A percentile compares a stretch with the other conserved stretches of the same genome.
Evolutionary conservation across 2,888 invertebrate species (phyloP).

Genomic region (Gibbula magus): DNA sequence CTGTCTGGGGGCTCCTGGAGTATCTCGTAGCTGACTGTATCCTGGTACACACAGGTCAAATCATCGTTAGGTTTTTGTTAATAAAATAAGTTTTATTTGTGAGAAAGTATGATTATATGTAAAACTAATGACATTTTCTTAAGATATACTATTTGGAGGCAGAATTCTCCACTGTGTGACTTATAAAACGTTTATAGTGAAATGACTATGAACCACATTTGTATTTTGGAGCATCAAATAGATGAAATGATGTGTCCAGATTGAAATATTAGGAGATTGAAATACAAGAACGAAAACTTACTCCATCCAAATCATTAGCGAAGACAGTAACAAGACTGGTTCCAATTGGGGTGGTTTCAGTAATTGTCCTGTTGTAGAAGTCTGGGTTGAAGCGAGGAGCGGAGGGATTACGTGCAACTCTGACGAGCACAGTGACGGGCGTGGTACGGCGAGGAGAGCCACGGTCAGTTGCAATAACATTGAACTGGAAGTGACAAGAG

Average conservation of each 20-base stretch:
- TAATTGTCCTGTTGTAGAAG: conserved; percentile 42
- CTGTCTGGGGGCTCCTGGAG: background rate
- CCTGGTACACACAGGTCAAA: conserved; percentile 20
- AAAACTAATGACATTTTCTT: no score
- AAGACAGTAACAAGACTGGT: conserved; percentile 41
- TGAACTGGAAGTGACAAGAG: conserved; percentile 42
- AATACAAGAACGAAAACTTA: conserved; percentile 31
- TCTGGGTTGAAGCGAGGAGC: conserved; percentile 55
- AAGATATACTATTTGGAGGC: no score
- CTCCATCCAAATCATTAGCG: conserved; percentile 55
- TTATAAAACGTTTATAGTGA: no score
- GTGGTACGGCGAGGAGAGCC: conserved; percentile 45
- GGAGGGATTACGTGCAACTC: conserved; percentile 62
- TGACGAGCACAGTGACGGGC: conserved; percentile 51
- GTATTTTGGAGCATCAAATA: no score
- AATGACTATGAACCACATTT: no score
- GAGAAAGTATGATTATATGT: no score
- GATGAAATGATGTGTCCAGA: no score
- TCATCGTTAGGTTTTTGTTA: no score
- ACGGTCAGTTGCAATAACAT: conserved; percentile 50
- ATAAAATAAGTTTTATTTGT: no score
- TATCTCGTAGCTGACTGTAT: conserved; percentile 33
- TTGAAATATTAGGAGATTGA: no score
- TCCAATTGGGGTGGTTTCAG: conserved; percentile 44
- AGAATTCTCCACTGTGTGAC: no score